Conservation (phyloP, 2,113 vertebrate genomes). For the Australoheros scitulus region DNA sequence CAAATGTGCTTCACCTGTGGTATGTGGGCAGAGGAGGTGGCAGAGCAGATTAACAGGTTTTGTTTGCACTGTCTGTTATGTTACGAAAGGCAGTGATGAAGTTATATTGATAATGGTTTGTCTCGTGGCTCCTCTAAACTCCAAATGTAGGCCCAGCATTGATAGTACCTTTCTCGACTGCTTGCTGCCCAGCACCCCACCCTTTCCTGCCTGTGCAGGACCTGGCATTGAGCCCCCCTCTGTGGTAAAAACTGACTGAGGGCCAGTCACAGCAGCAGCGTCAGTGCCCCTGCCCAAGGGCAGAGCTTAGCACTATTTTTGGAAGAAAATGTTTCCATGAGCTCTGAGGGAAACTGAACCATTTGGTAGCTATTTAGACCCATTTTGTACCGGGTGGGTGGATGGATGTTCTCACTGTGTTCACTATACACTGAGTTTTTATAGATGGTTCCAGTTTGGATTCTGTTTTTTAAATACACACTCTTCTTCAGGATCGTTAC, state of each 20-base stretch:
- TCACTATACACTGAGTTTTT: background rate
- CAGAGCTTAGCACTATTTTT: conserved; percentile 69
- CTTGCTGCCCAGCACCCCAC: conserved; percentile 33
- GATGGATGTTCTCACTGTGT: conserved; percentile 3
- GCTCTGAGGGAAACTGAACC: conserved; percentile 57
- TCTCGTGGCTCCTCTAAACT: background rate
- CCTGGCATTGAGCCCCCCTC: conserved; percentile 30
- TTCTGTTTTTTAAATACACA: background rate
- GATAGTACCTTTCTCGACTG: background rate
- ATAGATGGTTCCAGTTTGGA: background rate
- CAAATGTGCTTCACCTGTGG: background rate
- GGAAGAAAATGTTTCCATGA: conserved; percentile 75
- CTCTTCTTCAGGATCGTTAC: background rate
- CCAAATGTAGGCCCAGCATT: background rate
- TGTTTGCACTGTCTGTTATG: background rate
- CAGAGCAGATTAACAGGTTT: conserved; percentile 5
- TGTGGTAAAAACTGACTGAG: conserved; percentile 52
- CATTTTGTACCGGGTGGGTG: conserved; percentile 47
- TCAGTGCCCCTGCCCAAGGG: conserved; percentile 60
- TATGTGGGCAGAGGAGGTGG: background rate
- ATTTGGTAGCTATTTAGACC: conserved; percentile 70
- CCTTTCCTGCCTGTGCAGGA: conserved; percentile 52
- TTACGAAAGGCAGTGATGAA: background rate
- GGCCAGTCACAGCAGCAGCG: conserved; percentile 47
- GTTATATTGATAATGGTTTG: background rate